These are phyloP conservation scores for Lepidurus couesii DNA, from an alignment of 1,140 invertebrate species.

Conservation along the genomic window DNA sequence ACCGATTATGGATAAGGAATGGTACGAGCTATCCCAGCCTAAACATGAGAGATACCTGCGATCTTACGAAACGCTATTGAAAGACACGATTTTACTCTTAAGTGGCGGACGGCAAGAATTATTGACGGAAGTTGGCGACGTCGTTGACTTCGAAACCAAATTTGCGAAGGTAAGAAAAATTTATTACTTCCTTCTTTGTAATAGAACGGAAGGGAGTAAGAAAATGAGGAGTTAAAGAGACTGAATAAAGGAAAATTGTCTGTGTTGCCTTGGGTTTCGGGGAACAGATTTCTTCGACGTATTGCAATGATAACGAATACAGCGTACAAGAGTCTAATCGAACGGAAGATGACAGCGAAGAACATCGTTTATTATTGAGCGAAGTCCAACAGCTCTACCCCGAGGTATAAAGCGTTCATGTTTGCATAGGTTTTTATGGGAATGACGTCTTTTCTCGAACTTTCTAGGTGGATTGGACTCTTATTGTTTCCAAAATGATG, in stretches of 20 bases:
- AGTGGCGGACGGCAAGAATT: conserved; percentile 44
- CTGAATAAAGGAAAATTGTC: background rate
- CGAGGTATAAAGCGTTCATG: background rate
- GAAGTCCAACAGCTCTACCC: background rate
- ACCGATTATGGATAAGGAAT: conserved; percentile 44
- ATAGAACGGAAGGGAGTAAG: background rate
- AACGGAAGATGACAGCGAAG: background rate
- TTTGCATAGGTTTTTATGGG: background rate
- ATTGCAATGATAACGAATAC: conserved; percentile 5
- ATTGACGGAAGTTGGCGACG: conserved; percentile 47
- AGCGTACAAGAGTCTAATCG: background rate
- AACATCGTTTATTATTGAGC: conserved; percentile 14
- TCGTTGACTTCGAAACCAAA: conserved; percentile 53
- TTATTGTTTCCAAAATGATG: conserved; percentile 45
- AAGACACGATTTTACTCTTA: conserved; percentile 46
- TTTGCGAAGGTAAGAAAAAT: conserved; percentile 50
- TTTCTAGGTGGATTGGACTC: conserved; percentile 47
- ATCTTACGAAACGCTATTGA: conserved; percentile 44
- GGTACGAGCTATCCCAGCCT: conserved; percentile 38
- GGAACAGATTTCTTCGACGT: conserved; percentile 33
- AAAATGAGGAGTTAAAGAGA: background rate
- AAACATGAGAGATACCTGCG: conserved; percentile 41
- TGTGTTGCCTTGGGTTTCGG: conserved; percentile 32
- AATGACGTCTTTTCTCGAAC: background rate
- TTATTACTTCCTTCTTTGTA: conserved; percentile 12